Base-by-base conservation (phyloP, 2,888 invertebrate species). In the Sphinx pinastri region DNA sequence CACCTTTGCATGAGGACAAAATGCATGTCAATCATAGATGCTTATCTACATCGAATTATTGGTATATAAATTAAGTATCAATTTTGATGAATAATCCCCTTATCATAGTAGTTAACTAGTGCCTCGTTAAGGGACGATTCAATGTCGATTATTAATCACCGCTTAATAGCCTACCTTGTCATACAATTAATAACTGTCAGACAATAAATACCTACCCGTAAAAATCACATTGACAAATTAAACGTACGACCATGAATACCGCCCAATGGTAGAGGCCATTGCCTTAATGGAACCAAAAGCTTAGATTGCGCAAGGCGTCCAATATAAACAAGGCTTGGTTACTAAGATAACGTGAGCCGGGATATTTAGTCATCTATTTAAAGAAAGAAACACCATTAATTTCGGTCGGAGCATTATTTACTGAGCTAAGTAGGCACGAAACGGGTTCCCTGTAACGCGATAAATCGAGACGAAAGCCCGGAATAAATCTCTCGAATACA, bases 281-380 rank as follows among this genome's bases (percentile, higher is more conserved):
- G 79, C 79, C 81, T 82, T 86, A 89, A 88, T 88, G 87, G 86
- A 85, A 79, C 83, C 83, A 82, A 88, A 88, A 87, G 89, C 89
- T 90, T 86, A 87, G 84, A 88, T 92, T 91, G 90, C 88, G 88
- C 85, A 89, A 90, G 78, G 80, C 84, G 80, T 81, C 83, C 82
- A 85, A 88, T 87, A 88, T 88, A 91, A 90, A 90, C 86, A 90
- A 85, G 82, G 78, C 83, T 84, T 78, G 81, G 86, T 86, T 85
- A 84, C 87, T 77, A 81, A 88, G 87, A 89, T 93, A 91, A 82
- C 92, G 92, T 93, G 92, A 85, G 87, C 83, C 78, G 76, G 75
- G 84, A 89, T 92, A 92, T 92, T 93, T 89, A 93, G 90, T 93
- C 92, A 93, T 93, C 92, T 94, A 93, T 93, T 92, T 92, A 90